phyloP scores from a whole-genome alignment of 2,113 vertebrate genomes.

The Bucco capensis region DNA sequence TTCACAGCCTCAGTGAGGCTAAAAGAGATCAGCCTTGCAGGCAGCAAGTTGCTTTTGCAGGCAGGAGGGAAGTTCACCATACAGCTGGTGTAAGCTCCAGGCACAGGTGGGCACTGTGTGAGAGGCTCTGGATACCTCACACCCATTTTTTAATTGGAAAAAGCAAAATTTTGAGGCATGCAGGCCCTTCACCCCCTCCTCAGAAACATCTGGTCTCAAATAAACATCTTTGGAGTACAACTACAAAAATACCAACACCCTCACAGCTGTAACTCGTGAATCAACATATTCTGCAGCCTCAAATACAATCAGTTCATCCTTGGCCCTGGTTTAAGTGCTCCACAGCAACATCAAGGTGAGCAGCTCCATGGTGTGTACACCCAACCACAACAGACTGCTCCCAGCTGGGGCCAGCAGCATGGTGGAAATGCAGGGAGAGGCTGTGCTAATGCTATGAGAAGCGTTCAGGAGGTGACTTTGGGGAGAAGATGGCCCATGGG shows the following conservation, averaged over 20 bases:
- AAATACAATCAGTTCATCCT: fast-evolving
- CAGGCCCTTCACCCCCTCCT: not conserved
- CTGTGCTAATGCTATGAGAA: too few species aligned
- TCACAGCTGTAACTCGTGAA: fast-evolving
- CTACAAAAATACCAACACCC: too few species aligned
- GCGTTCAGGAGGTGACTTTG: not conserved
- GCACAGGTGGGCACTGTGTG: fast-evolving
- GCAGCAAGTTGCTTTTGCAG: too few species aligned
- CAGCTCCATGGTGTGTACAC: not conserved
- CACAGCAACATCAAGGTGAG: fast-evolving
- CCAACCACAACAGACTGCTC: not conserved
- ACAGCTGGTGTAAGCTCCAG: too few species aligned
- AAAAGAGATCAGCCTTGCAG: too few species aligned
- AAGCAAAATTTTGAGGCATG: not conserved
- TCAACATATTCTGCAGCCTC: fast-evolving
- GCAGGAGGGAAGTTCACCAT: too few species aligned
- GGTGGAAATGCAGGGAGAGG: not conserved
- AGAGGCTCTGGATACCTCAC: not conserved
- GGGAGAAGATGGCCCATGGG: too few species aligned
- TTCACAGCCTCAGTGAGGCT: not conserved
- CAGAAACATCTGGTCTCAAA: not conserved
- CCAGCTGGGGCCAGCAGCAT: not conserved
- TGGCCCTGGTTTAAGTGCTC: too few species aligned
- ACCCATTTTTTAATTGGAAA: not conserved
- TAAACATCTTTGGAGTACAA: not conserved